phyloP scores from a whole-genome alignment of 37 sponge, comb jelly and placozoan species.

The Beroe forskalii region DNA sequence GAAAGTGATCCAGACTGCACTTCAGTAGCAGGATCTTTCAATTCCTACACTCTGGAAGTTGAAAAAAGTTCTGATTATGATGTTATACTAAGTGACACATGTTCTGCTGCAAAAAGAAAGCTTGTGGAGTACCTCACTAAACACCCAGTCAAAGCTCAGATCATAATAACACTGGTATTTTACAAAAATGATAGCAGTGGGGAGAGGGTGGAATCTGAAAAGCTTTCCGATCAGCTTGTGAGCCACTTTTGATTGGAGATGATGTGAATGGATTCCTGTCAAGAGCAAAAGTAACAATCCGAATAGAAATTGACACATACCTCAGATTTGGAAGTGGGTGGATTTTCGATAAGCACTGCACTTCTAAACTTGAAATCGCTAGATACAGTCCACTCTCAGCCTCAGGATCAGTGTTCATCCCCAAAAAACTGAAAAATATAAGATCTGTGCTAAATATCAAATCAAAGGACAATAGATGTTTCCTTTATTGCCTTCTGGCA shows the following conservation, averaged over 20 bases:
- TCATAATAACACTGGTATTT: background rate
- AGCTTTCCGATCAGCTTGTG: background rate
- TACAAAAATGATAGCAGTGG: slow-evolving; percentile 1
- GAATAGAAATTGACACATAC: background rate
- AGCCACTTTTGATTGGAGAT: slow-evolving; percentile 20
- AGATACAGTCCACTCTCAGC: background rate
- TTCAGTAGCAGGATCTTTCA: slow-evolving; percentile 9
- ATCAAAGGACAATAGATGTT: slow-evolving; percentile 5
- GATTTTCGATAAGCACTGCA: background rate
- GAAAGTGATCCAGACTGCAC: background rate
- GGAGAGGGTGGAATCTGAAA: background rate
- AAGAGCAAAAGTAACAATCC: background rate
- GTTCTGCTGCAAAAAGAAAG: background rate
- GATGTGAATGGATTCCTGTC: background rate
- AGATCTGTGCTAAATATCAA: slow-evolving; percentile 21
- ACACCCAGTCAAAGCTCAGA: slow-evolving; percentile 24
- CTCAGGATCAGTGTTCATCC: background rate
- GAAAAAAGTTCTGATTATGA: slow-evolving; percentile 11
- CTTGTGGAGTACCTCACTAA: background rate
- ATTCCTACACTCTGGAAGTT: background rate
- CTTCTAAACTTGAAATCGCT: slow-evolving; percentile 1
- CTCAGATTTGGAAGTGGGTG: slow-evolving; percentile 14
- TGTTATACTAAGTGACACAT: background rate
- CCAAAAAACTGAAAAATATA: background rate
- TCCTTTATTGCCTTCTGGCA: slow-evolving; percentile 11